Evolutionary conservation across 2,888 invertebrate species (phyloP), one percentile per base, ranked within the genome.

Genomic region (Oligia latruncula): DNA sequence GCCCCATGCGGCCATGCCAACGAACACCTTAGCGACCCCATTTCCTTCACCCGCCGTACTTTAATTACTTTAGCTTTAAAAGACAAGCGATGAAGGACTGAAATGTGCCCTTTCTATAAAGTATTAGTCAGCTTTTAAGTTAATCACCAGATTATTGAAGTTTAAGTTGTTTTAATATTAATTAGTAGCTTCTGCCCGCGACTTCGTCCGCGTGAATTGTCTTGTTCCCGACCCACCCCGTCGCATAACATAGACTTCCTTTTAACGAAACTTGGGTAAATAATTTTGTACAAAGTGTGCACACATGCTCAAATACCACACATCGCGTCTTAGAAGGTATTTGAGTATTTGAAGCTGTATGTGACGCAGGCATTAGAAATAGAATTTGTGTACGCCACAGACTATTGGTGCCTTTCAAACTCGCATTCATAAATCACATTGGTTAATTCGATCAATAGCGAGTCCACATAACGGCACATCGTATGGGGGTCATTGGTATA

Each of bases 381-480:
- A 64, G 49, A 40, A 77, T 43, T 64, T 64, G 23, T 43, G n/a
- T 62, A n/a, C 40, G 40, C 6, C 60, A 60, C n/a, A 62, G 9
- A 66, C n/a, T 67, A 58, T 58, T 20, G 49, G 40, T 62, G 66
- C 46, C 11, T 71, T 70, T 49, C 35, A 52, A 75, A 64, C 13
- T 60, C 17, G 43, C 79, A 65, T 75, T 80, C 68, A 84, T 84
- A 77, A 62, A 65, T 71, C 60, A 71, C 73, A 75, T 76, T 62
- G 73, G 70, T 87, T 68, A 87, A 71, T 78, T 49, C 72, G 78
- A 80, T 88, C 87, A 82, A 86, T 85, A 87, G 71, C 71, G 40
- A 81, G 65, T 82, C 84, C 49, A 74, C 74, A 58, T 86, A 87
- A 85, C 86, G 86, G 86, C 71, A 73, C 55, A 74, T 40, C 67